phyloP scores from a whole-genome alignment of 2,888 invertebrate species.

The Leistus spinibarbis region DNA sequence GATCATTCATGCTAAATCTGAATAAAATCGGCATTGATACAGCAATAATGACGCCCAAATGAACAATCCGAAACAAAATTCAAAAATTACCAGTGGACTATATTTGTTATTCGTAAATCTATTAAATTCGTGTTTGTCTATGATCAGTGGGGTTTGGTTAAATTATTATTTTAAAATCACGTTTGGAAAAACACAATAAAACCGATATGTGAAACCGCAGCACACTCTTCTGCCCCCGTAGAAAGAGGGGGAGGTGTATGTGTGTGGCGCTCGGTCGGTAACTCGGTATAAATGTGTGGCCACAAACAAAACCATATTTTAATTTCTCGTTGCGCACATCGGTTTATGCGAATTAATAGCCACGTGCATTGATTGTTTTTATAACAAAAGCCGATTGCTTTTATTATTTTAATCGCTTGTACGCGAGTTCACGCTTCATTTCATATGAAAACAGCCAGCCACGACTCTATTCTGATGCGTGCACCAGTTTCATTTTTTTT shows the following conservation, averaged over 20 bases:
- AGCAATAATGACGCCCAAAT: too few species aligned
- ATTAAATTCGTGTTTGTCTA: background rate
- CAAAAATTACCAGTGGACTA: too few species aligned
- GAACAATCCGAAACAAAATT: too few species aligned
- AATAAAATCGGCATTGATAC: too few species aligned
- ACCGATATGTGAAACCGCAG: background rate
- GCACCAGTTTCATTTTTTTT: background rate
- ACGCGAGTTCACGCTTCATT: constrained; percentile 29
- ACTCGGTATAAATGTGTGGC: background rate
- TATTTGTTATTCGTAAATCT: too few species aligned
- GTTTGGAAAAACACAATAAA: constrained; percentile 32
- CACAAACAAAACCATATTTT: constrained; percentile 36
- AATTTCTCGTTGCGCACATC: constrained; percentile 14
- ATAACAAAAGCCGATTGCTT: constrained; percentile 4
- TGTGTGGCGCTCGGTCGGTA: too few species aligned
- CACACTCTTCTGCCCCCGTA: too few species aligned
- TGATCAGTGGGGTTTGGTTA: background rate
- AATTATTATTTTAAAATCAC: constrained; percentile 34
- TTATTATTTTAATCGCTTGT: constrained; percentile 34
- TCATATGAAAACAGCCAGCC: constrained; percentile 17
- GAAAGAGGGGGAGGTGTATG: too few species aligned
- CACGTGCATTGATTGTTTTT: constrained; percentile 1
- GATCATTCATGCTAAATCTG: background rate
- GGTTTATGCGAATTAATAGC: constrained; percentile 5
- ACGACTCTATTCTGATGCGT: background rate